Evolutionary conservation across 2,888 invertebrate genomes (phyloP), one percentile per base, ranked within the genome.

Genomic region (Andrena minutula): DNA sequence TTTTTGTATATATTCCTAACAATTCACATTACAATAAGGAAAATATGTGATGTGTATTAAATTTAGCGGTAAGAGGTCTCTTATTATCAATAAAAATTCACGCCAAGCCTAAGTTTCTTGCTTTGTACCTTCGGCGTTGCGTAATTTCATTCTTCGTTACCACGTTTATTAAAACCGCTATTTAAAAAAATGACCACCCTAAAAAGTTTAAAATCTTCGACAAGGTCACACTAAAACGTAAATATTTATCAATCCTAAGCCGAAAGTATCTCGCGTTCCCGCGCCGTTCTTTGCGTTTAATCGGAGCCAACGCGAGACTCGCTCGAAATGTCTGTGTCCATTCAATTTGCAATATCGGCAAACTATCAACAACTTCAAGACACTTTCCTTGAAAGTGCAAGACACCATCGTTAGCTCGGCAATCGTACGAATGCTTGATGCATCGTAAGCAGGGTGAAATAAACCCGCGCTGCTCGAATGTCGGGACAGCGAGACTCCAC

Each of bases 1-100:
- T 93, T 93, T 93, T 93, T 93, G 93, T 93, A 93, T 93, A 93
- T 93, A 93, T 93, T 92, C 92, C 90, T 90, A 89, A 91, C 86
- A 88, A 87, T 89, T 56, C 90, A 90, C 90, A 89, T 88, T 88
- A 84, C 88, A 84, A 87, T 82, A 88, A 86, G 79, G 4, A 63
- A 10, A 70, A 63, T 87, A 91, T 91, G 92, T 92, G 91, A 93
- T 91, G 92, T 93, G 93, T 93, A 93, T 91, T 91, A 88, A 92
- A 89, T 89, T 90, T 92, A 92, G 90, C 65, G 87, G 82, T 92
- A 92, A 92, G 91, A 82, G 78, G 78, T 82, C 88, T 90, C 88
- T 89, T 88, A 89, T 87, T 89, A 90, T 89, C 82, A 92, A 91
- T 91, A 92, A 91, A 91, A 87, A 69, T 79, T 84, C 82, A 80